Evolutionary conservation across 2,888 invertebrate species (phyloP).

Genomic region (Tetanocera ferruginea): DNA sequence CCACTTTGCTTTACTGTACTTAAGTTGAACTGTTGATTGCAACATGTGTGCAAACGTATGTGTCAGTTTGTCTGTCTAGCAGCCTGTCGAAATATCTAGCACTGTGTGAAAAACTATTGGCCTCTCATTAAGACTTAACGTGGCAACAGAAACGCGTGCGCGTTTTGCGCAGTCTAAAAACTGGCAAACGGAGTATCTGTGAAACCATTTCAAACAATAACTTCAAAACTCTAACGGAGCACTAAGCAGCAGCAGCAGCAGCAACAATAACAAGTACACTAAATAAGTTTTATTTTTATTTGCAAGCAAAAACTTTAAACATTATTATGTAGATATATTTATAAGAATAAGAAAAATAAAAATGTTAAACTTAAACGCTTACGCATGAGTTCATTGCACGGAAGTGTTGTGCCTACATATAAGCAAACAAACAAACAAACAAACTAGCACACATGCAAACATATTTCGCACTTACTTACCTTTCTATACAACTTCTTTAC

Average conservation of each 20-base stretch:
- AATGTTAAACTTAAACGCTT: slow-evolving; percentile 53
- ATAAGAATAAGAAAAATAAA: not conserved
- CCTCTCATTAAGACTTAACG: too few species aligned
- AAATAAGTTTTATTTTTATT: not conserved
- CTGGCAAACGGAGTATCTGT: too few species aligned
- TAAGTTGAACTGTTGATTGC: too few species aligned
- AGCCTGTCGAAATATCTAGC: too few species aligned
- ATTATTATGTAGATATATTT: not conserved
- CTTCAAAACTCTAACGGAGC: not conserved
- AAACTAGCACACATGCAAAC: not conserved
- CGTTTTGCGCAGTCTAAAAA: too few species aligned
- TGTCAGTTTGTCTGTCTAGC: too few species aligned
- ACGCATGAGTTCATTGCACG: slow-evolving; percentile 68
- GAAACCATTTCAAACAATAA: not conserved
- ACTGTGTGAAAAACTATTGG: too few species aligned
- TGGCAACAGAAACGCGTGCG: too few species aligned
- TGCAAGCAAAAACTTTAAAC: not conserved
- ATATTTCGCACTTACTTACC: not conserved
- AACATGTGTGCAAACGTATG: too few species aligned
- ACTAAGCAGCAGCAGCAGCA: not conserved
- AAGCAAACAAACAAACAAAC: not conserved
- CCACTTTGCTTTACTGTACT: too few species aligned
- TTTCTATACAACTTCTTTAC: not conserved
- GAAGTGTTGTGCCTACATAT: slow-evolving; percentile 64
- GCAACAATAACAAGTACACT: too few species aligned